phyloP scores from a whole-genome alignment of 2,797 vertebrate species.

The Nothura maculosa region DNA sequence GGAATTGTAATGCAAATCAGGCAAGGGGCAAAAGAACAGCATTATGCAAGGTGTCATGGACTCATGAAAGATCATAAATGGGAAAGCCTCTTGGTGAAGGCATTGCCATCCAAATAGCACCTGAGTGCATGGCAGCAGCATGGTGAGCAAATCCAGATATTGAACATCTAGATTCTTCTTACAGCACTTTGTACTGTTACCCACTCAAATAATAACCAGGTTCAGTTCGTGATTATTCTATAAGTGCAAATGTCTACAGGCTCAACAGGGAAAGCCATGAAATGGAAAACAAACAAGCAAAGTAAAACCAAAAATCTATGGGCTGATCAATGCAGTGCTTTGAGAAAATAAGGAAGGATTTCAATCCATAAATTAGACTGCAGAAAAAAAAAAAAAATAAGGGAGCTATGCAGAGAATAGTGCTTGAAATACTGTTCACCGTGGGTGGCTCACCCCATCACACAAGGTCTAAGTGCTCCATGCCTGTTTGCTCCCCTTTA shows the following conservation, averaged over 20 bases:
- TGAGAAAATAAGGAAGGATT: neutral
- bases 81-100: neutral
- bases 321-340: neutral
- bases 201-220: neutral
- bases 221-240: neutral
- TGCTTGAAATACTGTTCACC: neutral
- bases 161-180: neutral
- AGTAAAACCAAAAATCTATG: neutral
- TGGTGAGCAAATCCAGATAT: neutral
- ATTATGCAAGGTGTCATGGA: rapidly evolving
- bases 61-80: neutral
- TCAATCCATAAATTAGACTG: neutral
- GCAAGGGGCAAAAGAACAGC: neutral
- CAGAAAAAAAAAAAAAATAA: neutral
- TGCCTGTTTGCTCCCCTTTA: neutral
- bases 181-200: neutral
- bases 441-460: neutral
- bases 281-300: constrained; percentile 3
- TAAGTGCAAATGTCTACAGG: neutral
- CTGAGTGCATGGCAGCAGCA: rapidly evolving
- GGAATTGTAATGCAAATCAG: neutral
- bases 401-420: neutral
- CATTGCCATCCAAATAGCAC: neutral
- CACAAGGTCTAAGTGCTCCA: neutral
- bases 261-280: neutral